Evolutionary conservation across 2,797 vertebrate species (phyloP).

Genomic region (Galagoides demidoff): DNA sequence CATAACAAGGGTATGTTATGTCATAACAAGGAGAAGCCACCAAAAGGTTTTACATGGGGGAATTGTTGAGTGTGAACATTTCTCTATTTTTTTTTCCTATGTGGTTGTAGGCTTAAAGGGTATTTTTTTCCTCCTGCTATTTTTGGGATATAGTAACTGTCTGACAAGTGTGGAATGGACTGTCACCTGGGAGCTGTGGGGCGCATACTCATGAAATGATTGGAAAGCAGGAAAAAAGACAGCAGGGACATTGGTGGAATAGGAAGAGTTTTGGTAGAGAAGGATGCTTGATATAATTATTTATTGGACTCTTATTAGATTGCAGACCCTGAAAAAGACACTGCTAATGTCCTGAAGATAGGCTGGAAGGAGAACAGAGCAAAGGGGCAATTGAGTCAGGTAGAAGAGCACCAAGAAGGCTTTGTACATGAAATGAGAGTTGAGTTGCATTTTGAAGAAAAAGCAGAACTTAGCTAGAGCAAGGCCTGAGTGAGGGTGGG

Average conservation of each 20-base stretch:
- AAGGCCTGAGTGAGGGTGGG: not conserved
- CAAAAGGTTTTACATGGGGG: not conserved
- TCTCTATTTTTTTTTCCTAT: not conserved
- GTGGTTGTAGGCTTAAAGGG: not conserved
- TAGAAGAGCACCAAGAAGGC: not conserved
- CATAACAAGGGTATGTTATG: not conserved
- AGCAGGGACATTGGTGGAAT: not conserved
- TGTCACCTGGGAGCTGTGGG: not conserved
- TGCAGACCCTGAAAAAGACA: not conserved
- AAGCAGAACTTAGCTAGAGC: not conserved
- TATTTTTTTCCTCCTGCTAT: not conserved
- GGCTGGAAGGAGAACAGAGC: not conserved
- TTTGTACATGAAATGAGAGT: not conserved
- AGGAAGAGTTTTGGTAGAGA: not conserved
- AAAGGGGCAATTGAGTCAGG: not conserved
- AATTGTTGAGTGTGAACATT: not conserved
- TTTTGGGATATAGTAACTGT: not conserved
- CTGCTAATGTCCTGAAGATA: not conserved
- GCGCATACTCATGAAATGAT: not conserved
- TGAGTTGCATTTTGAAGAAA: slow-evolving; percentile 43
- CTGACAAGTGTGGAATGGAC: not conserved
- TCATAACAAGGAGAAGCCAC: not conserved
- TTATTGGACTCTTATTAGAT: not conserved
- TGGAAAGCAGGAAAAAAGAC: not conserved
- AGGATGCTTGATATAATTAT: not conserved